Evolutionary conservation across 2,113 vertebrate species (phyloP).

Genomic region (Sphyrna mokarran): DNA sequence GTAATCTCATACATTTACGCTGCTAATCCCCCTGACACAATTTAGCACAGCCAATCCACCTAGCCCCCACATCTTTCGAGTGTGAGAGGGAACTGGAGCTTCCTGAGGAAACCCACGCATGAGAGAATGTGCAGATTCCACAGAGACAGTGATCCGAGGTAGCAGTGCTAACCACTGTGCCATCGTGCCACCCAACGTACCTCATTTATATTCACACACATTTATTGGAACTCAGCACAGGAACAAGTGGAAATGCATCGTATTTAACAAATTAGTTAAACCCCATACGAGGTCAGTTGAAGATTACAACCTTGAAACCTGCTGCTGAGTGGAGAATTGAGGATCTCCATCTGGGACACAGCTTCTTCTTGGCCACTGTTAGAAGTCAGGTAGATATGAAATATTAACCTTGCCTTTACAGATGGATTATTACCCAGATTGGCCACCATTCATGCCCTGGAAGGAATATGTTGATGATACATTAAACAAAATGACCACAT

Average conservation of each 20-base stretch:
- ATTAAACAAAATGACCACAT: not conserved
- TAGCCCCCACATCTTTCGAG: too few species aligned
- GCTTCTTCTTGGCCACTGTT: not conserved
- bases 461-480: not conserved
- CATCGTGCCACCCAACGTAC: not conserved
- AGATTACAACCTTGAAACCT: not conserved
- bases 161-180: too few species aligned
- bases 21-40: too few species aligned
- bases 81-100: too few species aligned
- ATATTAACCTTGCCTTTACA: not conserved
- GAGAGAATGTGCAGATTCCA: too few species aligned
- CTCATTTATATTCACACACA: not conserved
- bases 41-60: too few species aligned
- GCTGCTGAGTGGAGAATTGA: not conserved
- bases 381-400: not conserved
- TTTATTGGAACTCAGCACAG: not conserved
- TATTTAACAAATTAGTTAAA: not conserved
- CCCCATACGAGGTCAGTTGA: not conserved
- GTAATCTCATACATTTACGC: too few species aligned
- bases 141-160: too few species aligned
- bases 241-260: not conserved
- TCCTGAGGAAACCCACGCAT: too few species aligned
- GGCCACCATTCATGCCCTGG: not conserved
- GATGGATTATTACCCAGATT: not conserved
- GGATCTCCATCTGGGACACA: not conserved